Base-by-base conservation (phyloP, 2,797 vertebrate species). In the Rhabdomys pumilio region DNA sequence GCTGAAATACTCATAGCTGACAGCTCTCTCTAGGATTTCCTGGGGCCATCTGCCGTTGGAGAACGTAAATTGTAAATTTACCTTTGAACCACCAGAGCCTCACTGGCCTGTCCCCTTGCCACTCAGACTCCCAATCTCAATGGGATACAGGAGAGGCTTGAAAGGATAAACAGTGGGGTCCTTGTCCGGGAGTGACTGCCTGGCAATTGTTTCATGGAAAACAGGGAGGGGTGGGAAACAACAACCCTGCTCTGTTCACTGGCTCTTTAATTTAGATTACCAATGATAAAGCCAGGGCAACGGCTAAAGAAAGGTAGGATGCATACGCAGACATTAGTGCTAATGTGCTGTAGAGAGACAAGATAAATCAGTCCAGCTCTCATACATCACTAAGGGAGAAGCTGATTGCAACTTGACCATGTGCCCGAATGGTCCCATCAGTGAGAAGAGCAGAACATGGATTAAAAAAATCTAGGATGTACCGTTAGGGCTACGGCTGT, bases 401-500 rank as follows among this genome's bases (percentile, higher is more conserved):
- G 97, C 98, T 98, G 98, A 98, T 98, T 98, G 98, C 98, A 98
- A 98, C 98, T 98, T 98, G 98, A 99, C 98, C 98, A 98, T 98
- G 98, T 99, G 99, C 98, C 98, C 98, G 98, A 98, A 98, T 98
- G 98, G 98, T 98, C 98, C 98, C 98, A 98, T 98, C 98, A 98
- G 98, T 97, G 98, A 98, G 98, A 98, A 97, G 97, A 98, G 94
- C 92, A 8, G 98, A 98, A 97, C 97, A 97, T 98, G 98, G 98
- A 98, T 98, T 97, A 97, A 98, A 98, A 98, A 98, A 98, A 95
- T 4, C 97, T 97, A 98, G 98, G 98, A 98, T 98, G 95, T 97
- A 97, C 97, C 97, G 92, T 96, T 98, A 98, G 98, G 98, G 98
- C 98, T 98, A 67, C 90, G 97, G 98, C 98, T 95, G 97, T 96